Percentiles rank a stretch among this genome's conserved stretches.
These are phyloP conservation scores for Ochotona curzoniae DNA, from an alignment of 2,113 vertebrate genomes.

Conservation along the genomic window DNA sequence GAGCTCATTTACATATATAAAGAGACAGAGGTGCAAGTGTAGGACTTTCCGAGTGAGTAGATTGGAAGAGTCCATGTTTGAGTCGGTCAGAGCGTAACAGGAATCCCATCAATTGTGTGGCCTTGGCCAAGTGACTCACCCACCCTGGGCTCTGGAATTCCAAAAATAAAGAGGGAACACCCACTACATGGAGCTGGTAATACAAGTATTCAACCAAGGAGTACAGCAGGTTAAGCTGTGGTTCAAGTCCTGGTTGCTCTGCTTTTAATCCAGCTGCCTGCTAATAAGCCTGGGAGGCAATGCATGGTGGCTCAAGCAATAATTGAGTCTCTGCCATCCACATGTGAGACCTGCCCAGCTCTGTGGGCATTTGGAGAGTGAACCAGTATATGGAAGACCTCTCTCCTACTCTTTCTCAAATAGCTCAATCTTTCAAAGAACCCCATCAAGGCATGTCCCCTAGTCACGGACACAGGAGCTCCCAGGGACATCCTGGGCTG, in stretches of 20 bases:
- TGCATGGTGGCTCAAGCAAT: too few relatives aligned
- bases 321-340: too few relatives aligned
- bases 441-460: neutral
- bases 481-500: neutral
- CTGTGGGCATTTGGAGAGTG: too few relatives aligned
- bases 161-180: too few relatives aligned
- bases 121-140: neutral
- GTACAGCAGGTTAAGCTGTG: too few relatives aligned
- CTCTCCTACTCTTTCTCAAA: too few relatives aligned
- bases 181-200: neutral
- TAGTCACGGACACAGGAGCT: neutral
- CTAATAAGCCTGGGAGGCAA: too few relatives aligned
- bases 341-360: too few relatives aligned
- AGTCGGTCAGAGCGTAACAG: neutral
- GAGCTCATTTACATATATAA: neutral
- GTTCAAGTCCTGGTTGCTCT: too few relatives aligned
- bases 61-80: neutral
- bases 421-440: too few relatives aligned
- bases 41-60: neutral
- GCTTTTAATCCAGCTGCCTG: too few relatives aligned
- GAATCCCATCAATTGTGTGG: conserved; percentile 3
- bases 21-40: neutral
- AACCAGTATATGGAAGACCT: too few relatives aligned
- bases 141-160: neutral
- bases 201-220: neutral